Conservation (phyloP, 2,888 invertebrate species). For the Augochlorella aurata region DNA sequence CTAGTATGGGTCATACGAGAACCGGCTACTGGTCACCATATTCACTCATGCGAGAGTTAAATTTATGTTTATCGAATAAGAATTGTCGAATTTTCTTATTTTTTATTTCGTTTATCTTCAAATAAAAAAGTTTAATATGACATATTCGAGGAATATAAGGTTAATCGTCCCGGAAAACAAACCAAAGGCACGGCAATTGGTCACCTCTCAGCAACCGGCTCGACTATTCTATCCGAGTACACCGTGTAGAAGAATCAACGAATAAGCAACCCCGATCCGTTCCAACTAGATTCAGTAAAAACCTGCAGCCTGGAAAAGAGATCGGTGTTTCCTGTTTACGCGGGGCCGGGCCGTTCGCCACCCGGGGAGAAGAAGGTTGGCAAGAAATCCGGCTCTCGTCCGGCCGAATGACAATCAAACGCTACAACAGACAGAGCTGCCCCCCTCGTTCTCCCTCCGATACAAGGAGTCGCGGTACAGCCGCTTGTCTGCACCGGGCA, state of each 20-base stretch:
- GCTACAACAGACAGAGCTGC: constrained; percentile 59
- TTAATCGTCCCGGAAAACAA: no score
- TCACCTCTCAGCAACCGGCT: neutral
- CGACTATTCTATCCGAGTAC: no score
- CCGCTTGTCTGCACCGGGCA: constrained; percentile 83
- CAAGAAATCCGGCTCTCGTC: constrained; percentile 58
- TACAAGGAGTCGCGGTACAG: constrained; percentile 70
- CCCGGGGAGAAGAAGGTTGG: constrained; percentile 34
- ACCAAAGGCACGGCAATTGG: neutral
- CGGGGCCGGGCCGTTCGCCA: constrained; percentile 20
- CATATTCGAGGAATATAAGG: no score
- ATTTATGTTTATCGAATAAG: no score
- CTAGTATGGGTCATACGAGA: no score
- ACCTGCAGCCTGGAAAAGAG: neutral
- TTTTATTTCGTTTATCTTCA: no score
- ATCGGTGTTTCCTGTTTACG: constrained; percentile 45
- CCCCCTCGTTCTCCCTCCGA: constrained; percentile 59
- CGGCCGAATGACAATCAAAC: constrained; percentile 69
- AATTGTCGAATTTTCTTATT: no score
- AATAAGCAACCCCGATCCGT: neutral
- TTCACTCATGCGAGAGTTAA: no score
- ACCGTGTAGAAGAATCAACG: neutral
- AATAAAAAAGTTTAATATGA: no score
- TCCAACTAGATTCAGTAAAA: neutral
- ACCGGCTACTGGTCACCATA: no score